These are phyloP conservation scores for Macrotrachela quadricornifera DNA, from an alignment of 1,140 invertebrate species.

Conservation along the genomic window DNA sequence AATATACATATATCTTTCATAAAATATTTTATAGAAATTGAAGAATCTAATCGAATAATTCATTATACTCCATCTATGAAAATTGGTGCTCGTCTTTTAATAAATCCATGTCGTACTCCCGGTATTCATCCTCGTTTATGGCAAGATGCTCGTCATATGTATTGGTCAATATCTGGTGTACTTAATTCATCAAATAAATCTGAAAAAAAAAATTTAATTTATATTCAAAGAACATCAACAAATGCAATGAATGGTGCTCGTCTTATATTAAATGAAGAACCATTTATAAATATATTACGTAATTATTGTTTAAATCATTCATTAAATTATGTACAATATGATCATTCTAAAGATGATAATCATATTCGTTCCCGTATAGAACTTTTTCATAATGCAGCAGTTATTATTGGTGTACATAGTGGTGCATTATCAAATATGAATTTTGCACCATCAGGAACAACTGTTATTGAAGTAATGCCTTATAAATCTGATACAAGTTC, in stretches of 20 bases:
- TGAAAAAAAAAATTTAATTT: no score
- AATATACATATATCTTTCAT: no score
- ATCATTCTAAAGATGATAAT: background rate
- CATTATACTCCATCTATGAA: no score
- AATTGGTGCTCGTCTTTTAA: background rate
- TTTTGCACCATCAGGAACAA: background rate
- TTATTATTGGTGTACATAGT: constrained; percentile 1
- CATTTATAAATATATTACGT: no score
- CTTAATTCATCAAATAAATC: no score
- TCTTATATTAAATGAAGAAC: background rate
- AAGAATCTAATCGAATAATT: no score
- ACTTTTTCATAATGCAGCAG: background rate
- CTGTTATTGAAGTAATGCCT: constrained; percentile 3
- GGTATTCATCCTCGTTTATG: background rate
- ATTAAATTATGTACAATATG: no score
- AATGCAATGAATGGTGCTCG: background rate
- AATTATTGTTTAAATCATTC: no score
- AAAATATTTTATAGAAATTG: no score
- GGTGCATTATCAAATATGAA: constrained; percentile 4
- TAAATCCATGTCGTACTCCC: constrained; percentile 1
- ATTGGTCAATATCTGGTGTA: background rate
- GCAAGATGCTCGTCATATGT: background rate
- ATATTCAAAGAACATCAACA: background rate
- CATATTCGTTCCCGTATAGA: background rate
- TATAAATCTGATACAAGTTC: background rate